Percentiles rank a stretch among this genome's conserved stretches.
Evolutionary conservation across 2,113 vertebrate species (phyloP).

Genomic region (Garra rufa): DNA sequence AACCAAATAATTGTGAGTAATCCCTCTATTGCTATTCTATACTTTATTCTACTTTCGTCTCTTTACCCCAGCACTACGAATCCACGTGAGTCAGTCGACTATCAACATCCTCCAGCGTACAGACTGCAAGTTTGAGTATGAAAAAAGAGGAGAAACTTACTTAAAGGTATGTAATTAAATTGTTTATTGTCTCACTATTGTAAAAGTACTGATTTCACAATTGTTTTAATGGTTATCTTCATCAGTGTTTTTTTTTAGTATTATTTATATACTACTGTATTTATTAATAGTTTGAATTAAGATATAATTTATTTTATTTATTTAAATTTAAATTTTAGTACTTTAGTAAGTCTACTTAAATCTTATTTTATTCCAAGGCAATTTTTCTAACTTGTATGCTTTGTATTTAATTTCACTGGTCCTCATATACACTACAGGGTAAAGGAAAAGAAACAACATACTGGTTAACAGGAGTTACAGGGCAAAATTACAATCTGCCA

Average conservation of each 20-base stretch:
- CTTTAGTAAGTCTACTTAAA: too few species aligned
- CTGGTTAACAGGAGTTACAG: conserved; percentile 90
- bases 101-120: conserved; percentile 91
- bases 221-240: neutral
- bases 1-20: neutral
- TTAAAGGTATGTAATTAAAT: conserved; percentile 82
- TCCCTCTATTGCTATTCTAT: neutral
- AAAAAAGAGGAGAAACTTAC: conserved; percentile 89
- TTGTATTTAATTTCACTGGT: too few species aligned
- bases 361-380: too few species aligned
- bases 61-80: conserved; percentile 74
- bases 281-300: neutral
- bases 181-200: neutral
- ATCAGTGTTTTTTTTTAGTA: neutral
- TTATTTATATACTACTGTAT: neutral
- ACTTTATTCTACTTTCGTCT: neutral
- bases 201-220: neutral
- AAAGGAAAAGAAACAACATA: conserved; percentile 92
- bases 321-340: too few species aligned
- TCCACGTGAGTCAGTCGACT: conserved; percentile 91
- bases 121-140: conserved; percentile 87
- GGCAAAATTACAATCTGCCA: conserved; percentile 85
- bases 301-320: too few species aligned
- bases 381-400: too few species aligned
- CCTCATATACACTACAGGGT: conserved; percentile 74